Evolutionary conservation across 2,797 vertebrate genomes (phyloP), one percentile per base, ranked within the genome.

Genomic region (Simalia tracyae): DNA sequence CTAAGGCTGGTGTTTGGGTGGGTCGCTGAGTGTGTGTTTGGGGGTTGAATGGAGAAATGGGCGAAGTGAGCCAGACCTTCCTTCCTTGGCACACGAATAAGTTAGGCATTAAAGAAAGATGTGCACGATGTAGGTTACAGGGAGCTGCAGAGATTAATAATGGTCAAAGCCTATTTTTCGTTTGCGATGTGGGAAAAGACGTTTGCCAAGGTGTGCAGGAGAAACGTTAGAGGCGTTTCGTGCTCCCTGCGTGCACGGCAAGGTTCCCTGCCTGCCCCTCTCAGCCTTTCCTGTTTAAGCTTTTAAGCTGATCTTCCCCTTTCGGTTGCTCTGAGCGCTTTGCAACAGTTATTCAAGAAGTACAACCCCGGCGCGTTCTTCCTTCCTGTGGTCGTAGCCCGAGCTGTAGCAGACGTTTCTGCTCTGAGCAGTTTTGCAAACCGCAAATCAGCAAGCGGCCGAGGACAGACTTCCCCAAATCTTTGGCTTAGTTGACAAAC

Each of bases 371-470:
- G 24, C 81, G 57, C 36, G 46, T 59, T 5, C 91, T 92, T 92
- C 91, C 91, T 92, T 92, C 88, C 91, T 89, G 63, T 76, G 88
- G 91, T 81, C 10, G 54, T 0, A 61, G 66, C 66, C 2, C 19
- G 31, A 81, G 57, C 26, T 61, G 61, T 1, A 59, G 76, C 54
- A 59, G 31, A 1, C 1, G n/a, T 57, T 28, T 31, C 56, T 8
- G 56, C 64, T 54, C 46, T 4, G 26, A 60, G 28, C 11, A 24
- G 61, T 19, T 86, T 50, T 57, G 11, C 54, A 86, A 89, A 72
- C 81, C 81, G 0, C 88, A 50, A 61, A 56, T 81, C 28, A 72
- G 64, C 10, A 72, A 12, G 17, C 11, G 24, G 28, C 66, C 1
- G 61, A 22, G 15, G 36, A 4, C 19, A 22, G 15, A 8, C 36